Base-by-base conservation (phyloP, 1,140 invertebrate species). In the Pantala flavescens region DNA sequence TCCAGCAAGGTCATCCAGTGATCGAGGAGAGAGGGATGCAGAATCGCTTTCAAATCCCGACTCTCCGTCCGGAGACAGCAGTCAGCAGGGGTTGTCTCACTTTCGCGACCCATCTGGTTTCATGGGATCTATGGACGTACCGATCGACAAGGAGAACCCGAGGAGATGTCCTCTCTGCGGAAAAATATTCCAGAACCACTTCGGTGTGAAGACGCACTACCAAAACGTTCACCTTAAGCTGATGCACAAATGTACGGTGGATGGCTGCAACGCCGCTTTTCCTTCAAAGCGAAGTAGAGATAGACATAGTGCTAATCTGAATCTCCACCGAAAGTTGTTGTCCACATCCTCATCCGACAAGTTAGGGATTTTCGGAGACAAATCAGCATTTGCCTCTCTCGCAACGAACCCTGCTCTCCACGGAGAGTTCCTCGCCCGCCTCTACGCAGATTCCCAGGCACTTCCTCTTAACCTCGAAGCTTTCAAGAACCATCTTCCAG, bases 191-290 rank as follows among this genome's bases (percentile, higher is more conserved):
- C 93, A 95, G 81, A 98, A 97, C 80, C 92, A 95, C 80, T 98
- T 97, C 80, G 91, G 92, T n/a, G 90, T 97, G 0, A 97, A 97
- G 83, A 95, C 93, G 0, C 96, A 98, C 80, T 98, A 96, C 83
- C 95, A 96, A 84, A 97, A 95, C 82, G 93, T 96, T 0, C 97
- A 98, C 84, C 87, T 98, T 70, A 98, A 98, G 83, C 82, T 98
- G 75, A 96, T 97, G 91, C 96, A 98, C 83, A 94, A 93, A 79
- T 98, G 97, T 84, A 95, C 91, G 76, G 91, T 98, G 2, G 94
- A 97, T 76, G 96, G 96, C n/a, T 98, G 96, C 81, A 95, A 94
- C 81, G 95, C 95, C 0, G 91, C 94, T 0, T 98, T 98, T 81
- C 94, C 94, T n/a, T 97, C 95, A 0, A 98, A 96, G 81, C 84